Evolutionary conservation across 2,113 vertebrate genomes (phyloP).

Genomic region (Elachura formosa): DNA sequence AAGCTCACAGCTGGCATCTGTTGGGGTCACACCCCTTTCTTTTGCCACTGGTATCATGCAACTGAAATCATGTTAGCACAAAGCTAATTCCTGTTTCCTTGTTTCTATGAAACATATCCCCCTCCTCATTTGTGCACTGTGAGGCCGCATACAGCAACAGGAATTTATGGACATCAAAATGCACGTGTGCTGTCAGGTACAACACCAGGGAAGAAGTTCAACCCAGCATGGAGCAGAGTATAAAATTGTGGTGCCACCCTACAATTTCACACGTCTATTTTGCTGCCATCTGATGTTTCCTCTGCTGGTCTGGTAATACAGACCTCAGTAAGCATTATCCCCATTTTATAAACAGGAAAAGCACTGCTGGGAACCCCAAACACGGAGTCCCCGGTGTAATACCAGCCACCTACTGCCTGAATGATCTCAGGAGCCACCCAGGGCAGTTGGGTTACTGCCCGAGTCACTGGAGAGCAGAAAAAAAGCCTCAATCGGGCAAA

Average conservation of each 20-base stretch:
- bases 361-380: neutral
- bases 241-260: neutral
- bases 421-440: neutral
- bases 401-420: neutral
- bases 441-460: neutral
- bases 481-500: neutral
- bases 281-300: neutral
- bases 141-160: neutral
- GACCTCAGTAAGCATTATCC: neutral
- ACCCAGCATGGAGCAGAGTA: neutral
- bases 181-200: accelerated
- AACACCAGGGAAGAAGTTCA: neutral
- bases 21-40: neutral
- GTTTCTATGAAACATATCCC: neutral
- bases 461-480: neutral
- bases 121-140: neutral
- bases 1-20: neutral
- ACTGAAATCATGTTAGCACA: neutral
- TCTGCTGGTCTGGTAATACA: neutral
- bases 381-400: accelerated
- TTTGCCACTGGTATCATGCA: neutral
- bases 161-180: neutral
- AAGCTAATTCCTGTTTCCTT: neutral
- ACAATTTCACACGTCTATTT: accelerated
- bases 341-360: neutral